Evolutionary conservation across 2,797 vertebrate species (phyloP).

Genomic region (Peromyscus melanophrys): DNA sequence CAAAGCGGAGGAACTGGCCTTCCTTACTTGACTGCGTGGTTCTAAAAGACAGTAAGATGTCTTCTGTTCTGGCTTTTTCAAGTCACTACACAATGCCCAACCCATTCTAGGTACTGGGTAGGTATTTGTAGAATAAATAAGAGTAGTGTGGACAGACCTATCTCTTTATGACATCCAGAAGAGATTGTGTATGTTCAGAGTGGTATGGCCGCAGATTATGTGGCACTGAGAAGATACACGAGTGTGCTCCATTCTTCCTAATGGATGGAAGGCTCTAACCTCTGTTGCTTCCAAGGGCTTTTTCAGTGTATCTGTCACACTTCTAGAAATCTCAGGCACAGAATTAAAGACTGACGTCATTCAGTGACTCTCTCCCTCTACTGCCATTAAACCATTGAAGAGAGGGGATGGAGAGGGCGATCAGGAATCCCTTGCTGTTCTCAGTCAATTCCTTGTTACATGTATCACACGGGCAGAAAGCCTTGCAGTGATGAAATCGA

Average conservation of each 20-base stretch:
- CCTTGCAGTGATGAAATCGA: neutral
- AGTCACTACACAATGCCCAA: neutral
- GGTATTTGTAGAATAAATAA: neutral
- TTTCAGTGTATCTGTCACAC: neutral
- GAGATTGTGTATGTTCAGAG: neutral
- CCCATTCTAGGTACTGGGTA: neutral
- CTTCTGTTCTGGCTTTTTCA: neutral
- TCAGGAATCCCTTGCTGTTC: neutral
- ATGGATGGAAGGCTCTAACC: neutral
- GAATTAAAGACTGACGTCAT: neutral
- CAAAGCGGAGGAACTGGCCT: neutral
- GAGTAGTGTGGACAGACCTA: fast-evolving
- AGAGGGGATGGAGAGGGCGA: neutral
- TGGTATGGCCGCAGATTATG: neutral
- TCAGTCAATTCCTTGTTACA: neutral
- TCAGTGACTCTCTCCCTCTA: neutral
- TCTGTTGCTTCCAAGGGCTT: neutral
- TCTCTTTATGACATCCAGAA: neutral
- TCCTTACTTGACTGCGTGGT: neutral
- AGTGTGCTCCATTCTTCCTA: neutral
- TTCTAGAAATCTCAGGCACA: neutral
- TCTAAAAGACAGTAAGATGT: neutral
- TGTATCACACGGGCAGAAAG: neutral
- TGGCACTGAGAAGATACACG: neutral
- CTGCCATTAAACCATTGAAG: neutral